Percentiles rank a stretch among this genome's conserved stretches.
phyloP scores from a whole-genome alignment of 2,888 invertebrate genomes.

The Nomada goodeniana region DNA sequence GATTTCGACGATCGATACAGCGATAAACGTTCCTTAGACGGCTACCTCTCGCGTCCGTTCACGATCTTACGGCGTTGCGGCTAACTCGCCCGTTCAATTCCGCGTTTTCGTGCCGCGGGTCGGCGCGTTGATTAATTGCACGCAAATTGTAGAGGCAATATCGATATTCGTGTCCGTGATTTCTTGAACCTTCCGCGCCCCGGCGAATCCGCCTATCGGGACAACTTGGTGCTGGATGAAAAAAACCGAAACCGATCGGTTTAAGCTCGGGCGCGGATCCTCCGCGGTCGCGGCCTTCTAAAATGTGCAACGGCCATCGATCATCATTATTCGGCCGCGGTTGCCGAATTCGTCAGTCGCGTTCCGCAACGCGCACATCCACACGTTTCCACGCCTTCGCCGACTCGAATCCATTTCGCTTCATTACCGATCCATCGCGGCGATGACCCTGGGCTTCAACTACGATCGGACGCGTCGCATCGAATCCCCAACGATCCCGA shows the following conservation, averaged over 20 bases:
- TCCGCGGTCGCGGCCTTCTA: conserved; percentile 57
- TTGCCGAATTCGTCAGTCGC: conserved; percentile 64
- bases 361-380: conserved; percentile 10
- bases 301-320: conserved; percentile 69
- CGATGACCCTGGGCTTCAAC: conserved; percentile 72
- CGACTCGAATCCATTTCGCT: conserved; percentile 71
- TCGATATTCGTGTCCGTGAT: no score
- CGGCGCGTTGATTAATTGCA: conserved; percentile 12
- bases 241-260: no score
- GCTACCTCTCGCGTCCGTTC: conserved; percentile 12
- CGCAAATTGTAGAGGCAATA: neutral
- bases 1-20: conserved; percentile 41
- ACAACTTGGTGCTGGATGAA: no score
- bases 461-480: conserved; percentile 68
- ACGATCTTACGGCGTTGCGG: neutral
- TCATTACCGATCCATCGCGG: conserved; percentile 66
- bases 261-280: conserved; percentile 15
- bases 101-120: neutral
- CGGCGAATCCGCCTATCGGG: no score
- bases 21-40: conserved; percentile 36
- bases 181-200: no score
- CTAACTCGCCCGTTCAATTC: neutral
- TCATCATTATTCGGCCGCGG: conserved; percentile 72
- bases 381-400: conserved; percentile 32
- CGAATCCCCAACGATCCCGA: conserved; percentile 50